Base-by-base conservation (phyloP, 2,888 invertebrate species). In the Drosophila hamatofila region DNA sequence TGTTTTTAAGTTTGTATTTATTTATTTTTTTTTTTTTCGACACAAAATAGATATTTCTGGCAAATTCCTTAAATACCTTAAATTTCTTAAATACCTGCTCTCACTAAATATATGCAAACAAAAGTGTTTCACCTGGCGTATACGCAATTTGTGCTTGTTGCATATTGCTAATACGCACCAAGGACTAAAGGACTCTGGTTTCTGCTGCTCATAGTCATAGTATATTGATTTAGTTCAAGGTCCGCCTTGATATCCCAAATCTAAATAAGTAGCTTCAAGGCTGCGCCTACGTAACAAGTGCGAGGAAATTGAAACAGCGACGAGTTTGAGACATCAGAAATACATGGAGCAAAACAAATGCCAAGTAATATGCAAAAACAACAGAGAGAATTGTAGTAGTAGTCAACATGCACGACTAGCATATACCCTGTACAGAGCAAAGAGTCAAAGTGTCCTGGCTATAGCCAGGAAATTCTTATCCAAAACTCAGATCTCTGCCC, bases 331-430 rank as follows among this genome's bases (percentile, higher is more conserved):
- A 21, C 30, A 18, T 0, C n/a, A 6, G n/a, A n/a, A 5, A 27
- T 18, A 27, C 27, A 27, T 18, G 49, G 30, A 27, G n/a, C 48
- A 42, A 16, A 18, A 14, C 41, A 60, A 62, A 58, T 72, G 49
- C 51, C 65, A 66, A 30, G 51, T 56, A 83, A 69, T 83, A 86
- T 80, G 80, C 69, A 67, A 66, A 65, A 49, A 49, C 68, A 81
- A 69, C 35, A 27, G 18, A 2, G 4, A 12, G 2, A 1, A 14
- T 4, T 9, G 2, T 11, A 9, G 2, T 11, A 8, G 2, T 30
- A 9, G n/a, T n/a, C 11, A 30, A 2, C 35, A 16, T 35, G 35
- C 35, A 35, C 35, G 35, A 35, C 35, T 16, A 1, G n/a, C 52
- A n/a, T 0, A n/a, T 52, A 52, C 52, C 52, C 52, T 35, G 4